Percentiles rank a stretch among this genome's conserved stretches.
These are phyloP conservation scores for Meta bourneti DNA, from an alignment of 2,888 invertebrate species.

Conservation along the genomic window DNA sequence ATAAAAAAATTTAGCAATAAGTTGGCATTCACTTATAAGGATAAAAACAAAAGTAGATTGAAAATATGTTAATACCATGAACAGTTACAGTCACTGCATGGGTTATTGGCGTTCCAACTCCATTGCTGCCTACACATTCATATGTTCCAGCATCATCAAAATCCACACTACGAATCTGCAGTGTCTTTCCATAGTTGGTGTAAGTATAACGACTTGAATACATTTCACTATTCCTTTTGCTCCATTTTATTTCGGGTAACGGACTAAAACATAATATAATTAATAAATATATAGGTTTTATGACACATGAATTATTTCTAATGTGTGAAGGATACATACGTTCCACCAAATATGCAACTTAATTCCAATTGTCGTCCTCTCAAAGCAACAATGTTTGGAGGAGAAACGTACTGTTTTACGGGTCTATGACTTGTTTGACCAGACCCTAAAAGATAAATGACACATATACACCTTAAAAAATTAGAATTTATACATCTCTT, in stretches of 20 bases:
- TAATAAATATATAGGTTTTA: neutral
- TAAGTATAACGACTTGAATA: slow-evolving; percentile 80
- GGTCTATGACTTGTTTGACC: slow-evolving; percentile 88
- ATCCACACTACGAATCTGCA: slow-evolving; percentile 91
- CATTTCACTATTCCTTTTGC: slow-evolving; percentile 88
- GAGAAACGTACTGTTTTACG: slow-evolving; percentile 89
- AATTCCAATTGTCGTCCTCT: slow-evolving; percentile 91
- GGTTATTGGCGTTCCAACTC: slow-evolving; percentile 91
- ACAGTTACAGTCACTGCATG: slow-evolving; percentile 89
- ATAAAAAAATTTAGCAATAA: too few relatives aligned
- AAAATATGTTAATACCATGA: slow-evolving; percentile 78
- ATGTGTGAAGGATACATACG: slow-evolving; percentile 84
- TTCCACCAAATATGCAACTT: slow-evolving; percentile 97
- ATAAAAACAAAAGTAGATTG: neutral
- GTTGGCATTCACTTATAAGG: neutral
- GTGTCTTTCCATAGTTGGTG: slow-evolving; percentile 96
- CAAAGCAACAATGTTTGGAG: slow-evolving; percentile 91
- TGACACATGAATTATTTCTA: neutral
- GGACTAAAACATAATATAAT: slow-evolving; percentile 83
- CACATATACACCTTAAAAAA: too few relatives aligned
- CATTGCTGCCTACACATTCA: slow-evolving; percentile 95
- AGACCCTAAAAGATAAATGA: slow-evolving; percentile 79
- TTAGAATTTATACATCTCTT: too few relatives aligned
- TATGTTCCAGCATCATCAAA: slow-evolving; percentile 95
- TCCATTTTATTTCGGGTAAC: slow-evolving; percentile 95